Evolutionary conservation across 2,888 invertebrate genomes (phyloP), one percentile per base, ranked within the genome.

Genomic region (Merodon equestris): DNA sequence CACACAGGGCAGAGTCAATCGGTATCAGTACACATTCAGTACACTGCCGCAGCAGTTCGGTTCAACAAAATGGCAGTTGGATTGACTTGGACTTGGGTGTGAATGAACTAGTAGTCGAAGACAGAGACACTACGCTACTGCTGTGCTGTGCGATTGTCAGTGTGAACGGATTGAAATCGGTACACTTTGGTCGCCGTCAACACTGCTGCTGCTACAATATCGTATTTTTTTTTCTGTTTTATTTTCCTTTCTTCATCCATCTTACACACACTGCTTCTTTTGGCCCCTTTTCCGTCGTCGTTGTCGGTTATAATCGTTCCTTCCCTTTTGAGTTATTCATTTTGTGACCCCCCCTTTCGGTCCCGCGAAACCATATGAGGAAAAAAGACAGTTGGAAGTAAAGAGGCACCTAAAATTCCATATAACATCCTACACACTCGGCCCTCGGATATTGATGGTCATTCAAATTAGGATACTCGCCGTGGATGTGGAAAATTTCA

Each of bases 11-110:
- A 60, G 54, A 15, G 54, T 34, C 3, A 27, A 27, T 27, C 61
- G 17, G 71, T 40, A 2, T 18, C 27, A 57, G 19, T 45, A 47
- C 27, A 27, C 18, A 74, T 74, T 56, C 48, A 63, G 44, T 70
- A 64, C 64, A 74, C 42, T 70, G 47, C 67, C 73, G 74, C 79
- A 74, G 50, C 68, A 68, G 63, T 67, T 83, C 79, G 7, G 84
- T 85, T 85, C 86, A 86, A 86, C 86, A 86, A 86, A 86, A 86
- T 86, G 86, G 86, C 86, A 86, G 86, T 86, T 86, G 84, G 83
- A 83, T 83, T 84, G 83, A 82, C 70, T 77, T 74, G 77, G 64
- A 72, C 77, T 67, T 82, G 83, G 83, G 82, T 83, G 84, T 84
- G 84, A 84, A 83, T 84, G 84, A 84, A 82, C 82, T 83, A 81